Percentiles rank a stretch among this genome's conserved stretches.
phyloP scores from a whole-genome alignment of 1,140 invertebrate species.

The Rhizoglyphus robini region DNA sequence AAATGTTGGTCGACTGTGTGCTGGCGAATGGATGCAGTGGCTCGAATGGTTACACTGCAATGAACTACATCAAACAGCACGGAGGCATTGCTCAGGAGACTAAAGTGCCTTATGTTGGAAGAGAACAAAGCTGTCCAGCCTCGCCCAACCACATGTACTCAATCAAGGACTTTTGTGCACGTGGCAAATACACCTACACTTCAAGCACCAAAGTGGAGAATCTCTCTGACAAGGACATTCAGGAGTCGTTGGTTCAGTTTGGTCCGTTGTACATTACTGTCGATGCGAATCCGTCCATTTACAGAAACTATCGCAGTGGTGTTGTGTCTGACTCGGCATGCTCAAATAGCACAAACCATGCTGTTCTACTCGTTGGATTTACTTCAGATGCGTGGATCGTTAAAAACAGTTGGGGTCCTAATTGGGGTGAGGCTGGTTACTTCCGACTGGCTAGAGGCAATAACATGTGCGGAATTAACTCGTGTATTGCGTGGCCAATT shows the following conservation, averaged over 20 bases:
- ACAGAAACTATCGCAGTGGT: not conserved
- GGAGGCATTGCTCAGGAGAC: too few species aligned
- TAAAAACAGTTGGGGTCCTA: constrained; percentile 16
- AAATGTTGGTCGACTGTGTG: constrained; percentile 82
- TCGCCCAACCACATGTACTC: too few species aligned
- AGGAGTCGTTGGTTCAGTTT: not conserved
- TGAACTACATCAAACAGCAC: constrained; percentile 37
- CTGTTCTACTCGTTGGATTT: not conserved
- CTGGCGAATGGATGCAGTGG: constrained; percentile 79
- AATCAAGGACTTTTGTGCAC: too few species aligned
- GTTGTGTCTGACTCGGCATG: not conserved
- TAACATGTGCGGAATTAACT: not conserved
- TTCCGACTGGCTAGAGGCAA: constrained; percentile 3
- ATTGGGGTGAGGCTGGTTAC: constrained; percentile 15
- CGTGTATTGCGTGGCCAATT: too few species aligned
- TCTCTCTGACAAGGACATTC: not conserved
- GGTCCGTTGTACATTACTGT: constrained; percentile 3
- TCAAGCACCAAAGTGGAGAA: too few species aligned
- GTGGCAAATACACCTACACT: too few species aligned
- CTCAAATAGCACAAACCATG: constrained; percentile 3
- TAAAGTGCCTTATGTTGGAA: too few species aligned
- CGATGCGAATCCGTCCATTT: not conserved
- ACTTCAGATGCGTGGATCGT: not conserved
- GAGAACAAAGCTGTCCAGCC: too few species aligned
- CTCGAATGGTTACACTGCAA: constrained; percentile 73